Conservation (phyloP, 2,797 vertebrate genomes). For the Siniperca undulata region DNA sequence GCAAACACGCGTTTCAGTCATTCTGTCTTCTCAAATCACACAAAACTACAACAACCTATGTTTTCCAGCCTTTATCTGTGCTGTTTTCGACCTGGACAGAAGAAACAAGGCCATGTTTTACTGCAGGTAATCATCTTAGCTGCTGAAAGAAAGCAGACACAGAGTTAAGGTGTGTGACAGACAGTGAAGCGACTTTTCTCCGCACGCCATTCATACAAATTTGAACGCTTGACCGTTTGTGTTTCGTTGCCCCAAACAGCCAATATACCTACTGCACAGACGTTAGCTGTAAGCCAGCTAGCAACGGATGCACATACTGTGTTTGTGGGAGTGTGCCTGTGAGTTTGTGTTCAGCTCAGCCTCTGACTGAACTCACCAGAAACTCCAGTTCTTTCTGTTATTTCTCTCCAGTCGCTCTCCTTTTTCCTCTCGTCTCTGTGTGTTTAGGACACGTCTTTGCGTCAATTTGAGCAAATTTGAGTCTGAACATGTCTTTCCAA, state of each 20-base stretch:
- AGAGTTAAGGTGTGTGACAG: not conserved
- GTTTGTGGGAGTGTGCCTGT: too few species aligned
- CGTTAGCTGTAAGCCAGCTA: too few species aligned
- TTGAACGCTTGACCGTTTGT: too few species aligned
- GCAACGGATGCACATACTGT: not conserved
- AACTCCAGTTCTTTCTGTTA: not conserved
- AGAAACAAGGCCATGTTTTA: not conserved
- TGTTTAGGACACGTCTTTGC: not conserved
- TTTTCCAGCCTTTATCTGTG: slow-evolving; percentile 9
- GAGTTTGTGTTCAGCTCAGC: not conserved
- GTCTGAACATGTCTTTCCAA: not conserved
- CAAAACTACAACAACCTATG: not conserved
- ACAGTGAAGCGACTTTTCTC: not conserved
- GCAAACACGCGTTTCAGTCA: slow-evolving; percentile 14
- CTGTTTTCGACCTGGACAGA: not conserved
- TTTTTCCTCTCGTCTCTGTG: not conserved
- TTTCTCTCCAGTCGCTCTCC: not conserved
- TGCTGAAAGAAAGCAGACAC: not conserved
- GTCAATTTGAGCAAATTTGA: not conserved
- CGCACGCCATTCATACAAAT: too few species aligned
- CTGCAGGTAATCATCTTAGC: not conserved
- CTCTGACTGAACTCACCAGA: not conserved
- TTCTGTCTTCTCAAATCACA: not conserved
- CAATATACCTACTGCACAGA: too few species aligned
- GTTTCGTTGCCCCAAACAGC: not conserved